Percentiles rank a stretch among this genome's conserved stretches.
Evolutionary conservation across 2,888 invertebrate genomes (phyloP).

Genomic region (Fragum sueziense): DNA sequence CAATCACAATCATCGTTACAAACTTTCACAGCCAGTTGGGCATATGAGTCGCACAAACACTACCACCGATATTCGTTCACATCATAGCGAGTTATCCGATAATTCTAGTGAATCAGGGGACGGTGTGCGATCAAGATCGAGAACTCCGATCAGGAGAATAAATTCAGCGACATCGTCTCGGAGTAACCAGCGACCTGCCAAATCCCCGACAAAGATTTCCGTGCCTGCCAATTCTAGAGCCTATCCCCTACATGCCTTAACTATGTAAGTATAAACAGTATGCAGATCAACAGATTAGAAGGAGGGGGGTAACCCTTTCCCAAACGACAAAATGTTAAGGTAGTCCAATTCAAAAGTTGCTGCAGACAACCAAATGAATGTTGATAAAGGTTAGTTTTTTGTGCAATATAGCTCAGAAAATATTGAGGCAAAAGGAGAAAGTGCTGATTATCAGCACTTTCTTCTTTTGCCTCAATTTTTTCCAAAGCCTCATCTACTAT

Average conservation of each 20-base stretch:
- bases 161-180: slow-evolving; percentile 53
- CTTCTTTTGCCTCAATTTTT: too few relatives aligned
- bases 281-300: not conserved
- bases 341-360: too few relatives aligned
- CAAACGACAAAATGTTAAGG: too few relatives aligned
- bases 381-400: too few relatives aligned
- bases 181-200: slow-evolving; percentile 27
- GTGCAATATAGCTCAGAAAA: too few relatives aligned
- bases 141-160: slow-evolving; percentile 40
- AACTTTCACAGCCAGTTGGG: slow-evolving; percentile 42
- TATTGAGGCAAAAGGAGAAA: too few relatives aligned
- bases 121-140: slow-evolving; percentile 2
- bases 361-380: too few relatives aligned
- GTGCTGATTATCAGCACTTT: not conserved
- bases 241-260: slow-evolving; percentile 61
- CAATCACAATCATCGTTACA: slow-evolving; percentile 64
- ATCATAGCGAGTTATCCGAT: slow-evolving; percentile 43
- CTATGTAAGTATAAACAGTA: slow-evolving; percentile 71
- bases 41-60: slow-evolving; percentile 48
- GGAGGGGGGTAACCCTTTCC: too few relatives aligned
- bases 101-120: slow-evolving; percentile 61
- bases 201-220: slow-evolving; percentile 64
- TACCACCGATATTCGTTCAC: slow-evolving; percentile 24
- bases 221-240: slow-evolving; percentile 61
- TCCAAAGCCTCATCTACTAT: too few relatives aligned